Evolutionary conservation across 2,797 vertebrate genomes (phyloP).

Genomic region (Rhinatrema bivittatum): DNA sequence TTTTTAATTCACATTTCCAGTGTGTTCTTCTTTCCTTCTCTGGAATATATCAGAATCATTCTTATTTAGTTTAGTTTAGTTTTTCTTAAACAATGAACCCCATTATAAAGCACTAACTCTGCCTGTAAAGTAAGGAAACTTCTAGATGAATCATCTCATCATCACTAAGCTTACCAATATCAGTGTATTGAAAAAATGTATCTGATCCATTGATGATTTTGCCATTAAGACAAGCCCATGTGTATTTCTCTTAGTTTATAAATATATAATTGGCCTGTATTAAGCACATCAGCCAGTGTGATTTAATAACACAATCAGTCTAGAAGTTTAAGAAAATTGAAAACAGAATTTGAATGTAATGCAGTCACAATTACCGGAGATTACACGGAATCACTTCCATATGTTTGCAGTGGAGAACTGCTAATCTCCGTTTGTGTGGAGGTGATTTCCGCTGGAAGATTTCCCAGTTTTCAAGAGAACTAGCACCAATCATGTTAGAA

Average conservation of each 20-base stretch:
- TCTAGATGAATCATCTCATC: too few species aligned
- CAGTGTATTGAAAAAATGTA: too few species aligned
- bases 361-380: slow-evolving; percentile 93
- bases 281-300: slow-evolving; percentile 90
- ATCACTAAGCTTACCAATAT: too few species aligned
- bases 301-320: slow-evolving; percentile 96
- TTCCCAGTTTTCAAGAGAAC: slow-evolving; percentile 67
- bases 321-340: slow-evolving; percentile 92
- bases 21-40: too few species aligned
- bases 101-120: too few species aligned
- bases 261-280: slow-evolving; percentile 82
- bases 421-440: slow-evolving; percentile 89
- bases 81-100: too few species aligned
- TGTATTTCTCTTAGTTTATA: slow-evolving; percentile 80
- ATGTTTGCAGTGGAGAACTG: slow-evolving; percentile 92
- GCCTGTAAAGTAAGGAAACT: too few species aligned
- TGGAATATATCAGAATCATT: too few species aligned
- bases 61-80: too few species aligned
- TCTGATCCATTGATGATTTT: too few species aligned
- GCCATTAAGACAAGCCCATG: slow-evolving; percentile 63
- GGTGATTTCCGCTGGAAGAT: slow-evolving; percentile 88
- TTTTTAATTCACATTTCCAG: too few species aligned
- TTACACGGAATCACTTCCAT: slow-evolving; percentile 95
- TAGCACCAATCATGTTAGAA: slow-evolving; percentile 71
- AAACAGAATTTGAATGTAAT: slow-evolving; percentile 90